These are phyloP conservation scores for Coturnix japonica DNA, from an alignment of 2,113 vertebrate species.

Conservation along the genomic window DNA sequence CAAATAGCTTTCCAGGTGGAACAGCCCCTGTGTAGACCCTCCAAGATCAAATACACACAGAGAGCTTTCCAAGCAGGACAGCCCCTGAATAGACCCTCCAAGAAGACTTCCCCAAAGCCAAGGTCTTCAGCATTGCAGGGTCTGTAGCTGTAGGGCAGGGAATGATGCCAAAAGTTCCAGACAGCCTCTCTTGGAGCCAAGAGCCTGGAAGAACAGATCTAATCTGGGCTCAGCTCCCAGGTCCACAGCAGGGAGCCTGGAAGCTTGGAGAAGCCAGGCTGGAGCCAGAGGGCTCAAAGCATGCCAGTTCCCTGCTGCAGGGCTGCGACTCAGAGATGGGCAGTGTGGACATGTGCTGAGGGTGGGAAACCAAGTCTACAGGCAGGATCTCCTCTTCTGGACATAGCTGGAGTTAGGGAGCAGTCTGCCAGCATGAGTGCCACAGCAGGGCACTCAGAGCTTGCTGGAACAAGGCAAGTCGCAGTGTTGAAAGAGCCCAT, in stretches of 20 bases:
- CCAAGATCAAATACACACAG: background rate
- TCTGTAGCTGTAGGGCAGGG: slow-evolving; percentile 31
- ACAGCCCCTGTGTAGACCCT: background rate
- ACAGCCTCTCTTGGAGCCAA: slow-evolving; percentile 62
- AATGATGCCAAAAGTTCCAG: slow-evolving; percentile 60
- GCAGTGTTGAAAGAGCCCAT: background rate
- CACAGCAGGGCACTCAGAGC: background rate
- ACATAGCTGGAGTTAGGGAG: background rate
- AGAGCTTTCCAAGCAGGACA: slow-evolving; percentile 2
- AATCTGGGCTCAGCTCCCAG: slow-evolving; percentile 68
- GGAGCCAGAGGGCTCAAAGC: background rate
- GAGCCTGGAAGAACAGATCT: slow-evolving; percentile 60
- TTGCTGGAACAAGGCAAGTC: background rate
- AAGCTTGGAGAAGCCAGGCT: background rate
- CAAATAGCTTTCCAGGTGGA: background rate
- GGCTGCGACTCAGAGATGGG: background rate
- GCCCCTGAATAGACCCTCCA: slow-evolving; percentile 47
- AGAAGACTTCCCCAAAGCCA: slow-evolving; percentile 50
- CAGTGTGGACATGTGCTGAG: background rate
- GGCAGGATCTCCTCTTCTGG: background rate
- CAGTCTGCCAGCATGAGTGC: background rate
- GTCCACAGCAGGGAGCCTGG: slow-evolving; percentile 60
- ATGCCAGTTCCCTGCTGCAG: background rate
- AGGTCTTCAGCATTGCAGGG: slow-evolving; percentile 32
- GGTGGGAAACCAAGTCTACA: background rate